Evolutionary conservation across 2,113 vertebrate species (phyloP).

Genomic region (Hippoglossus stenolepis): DNA sequence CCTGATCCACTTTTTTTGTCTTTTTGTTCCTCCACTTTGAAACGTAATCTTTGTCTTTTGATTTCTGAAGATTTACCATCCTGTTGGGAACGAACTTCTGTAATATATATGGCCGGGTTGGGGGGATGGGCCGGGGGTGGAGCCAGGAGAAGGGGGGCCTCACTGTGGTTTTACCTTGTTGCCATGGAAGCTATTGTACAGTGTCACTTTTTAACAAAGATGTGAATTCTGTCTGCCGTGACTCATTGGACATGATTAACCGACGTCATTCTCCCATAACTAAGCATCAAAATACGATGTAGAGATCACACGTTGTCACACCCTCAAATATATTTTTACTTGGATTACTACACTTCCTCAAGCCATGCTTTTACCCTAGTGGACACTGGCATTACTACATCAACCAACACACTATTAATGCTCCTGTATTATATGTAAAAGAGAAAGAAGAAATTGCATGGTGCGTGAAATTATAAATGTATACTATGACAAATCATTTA

Average conservation of each 20-base stretch:
- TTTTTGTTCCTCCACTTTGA: slow-evolving; percentile 60
- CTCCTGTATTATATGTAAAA: slow-evolving; percentile 85
- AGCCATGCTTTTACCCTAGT: slow-evolving; percentile 67
- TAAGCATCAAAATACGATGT: slow-evolving; percentile 50
- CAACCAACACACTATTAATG: slow-evolving; percentile 69
- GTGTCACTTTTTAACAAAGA: slow-evolving; percentile 84
- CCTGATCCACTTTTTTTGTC: slow-evolving; percentile 78
- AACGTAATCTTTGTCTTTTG: slow-evolving; percentile 72
- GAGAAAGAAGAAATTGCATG: slow-evolving; percentile 83
- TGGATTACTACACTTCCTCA: slow-evolving; percentile 64
- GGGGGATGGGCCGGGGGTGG: slow-evolving; percentile 14
- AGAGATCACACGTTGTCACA: slow-evolving; percentile 51
- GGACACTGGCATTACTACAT: slow-evolving; percentile 67
- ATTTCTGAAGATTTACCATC: slow-evolving; percentile 68
- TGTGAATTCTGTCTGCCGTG: slow-evolving; percentile 66
- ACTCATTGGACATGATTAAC: slow-evolving; percentile 69
- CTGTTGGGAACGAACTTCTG: slow-evolving; percentile 76
- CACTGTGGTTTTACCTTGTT: slow-evolving; percentile 75
- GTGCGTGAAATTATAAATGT: slow-evolving; percentile 82
- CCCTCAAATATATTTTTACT: slow-evolving; percentile 69
- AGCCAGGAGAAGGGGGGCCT: slow-evolving; percentile 49
- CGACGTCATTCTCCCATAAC: slow-evolving; percentile 53
- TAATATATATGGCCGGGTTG: slow-evolving; percentile 58
- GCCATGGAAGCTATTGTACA: slow-evolving; percentile 80
- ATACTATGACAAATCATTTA: slow-evolving; percentile 78